Evolutionary conservation across 2,113 vertebrate genomes (phyloP).

Genomic region (Apodemus speciosus): DNA sequence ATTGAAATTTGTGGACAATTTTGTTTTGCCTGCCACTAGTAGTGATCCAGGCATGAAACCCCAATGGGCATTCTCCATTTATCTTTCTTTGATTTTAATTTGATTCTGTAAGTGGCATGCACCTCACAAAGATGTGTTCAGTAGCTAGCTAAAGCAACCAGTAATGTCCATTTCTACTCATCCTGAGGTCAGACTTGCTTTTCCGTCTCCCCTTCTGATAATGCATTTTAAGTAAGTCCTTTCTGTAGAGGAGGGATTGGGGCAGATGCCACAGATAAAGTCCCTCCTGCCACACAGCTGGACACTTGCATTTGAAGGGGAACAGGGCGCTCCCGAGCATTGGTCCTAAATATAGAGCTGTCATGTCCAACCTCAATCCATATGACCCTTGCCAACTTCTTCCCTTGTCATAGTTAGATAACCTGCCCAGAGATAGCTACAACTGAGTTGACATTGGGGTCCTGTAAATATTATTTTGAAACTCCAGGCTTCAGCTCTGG

Average conservation of each 20-base stretch:
- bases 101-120: neutral
- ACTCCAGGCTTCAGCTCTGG: neutral
- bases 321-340: accelerated
- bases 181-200: neutral
- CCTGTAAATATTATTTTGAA: neutral
- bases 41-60: neutral
- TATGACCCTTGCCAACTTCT: neutral
- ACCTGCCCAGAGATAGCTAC: neutral
- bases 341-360: accelerated
- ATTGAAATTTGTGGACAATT: neutral
- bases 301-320: neutral
- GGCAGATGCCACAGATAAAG: neutral
- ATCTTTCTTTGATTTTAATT: conserved; percentile 16
- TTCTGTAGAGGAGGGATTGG: neutral
- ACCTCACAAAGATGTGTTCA: neutral
- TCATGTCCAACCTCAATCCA: accelerated
- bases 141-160: neutral
- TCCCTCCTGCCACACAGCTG: accelerated
- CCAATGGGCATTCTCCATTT: conserved; percentile 39
- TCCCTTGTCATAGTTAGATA: neutral
- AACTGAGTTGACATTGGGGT: neutral
- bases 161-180: neutral
- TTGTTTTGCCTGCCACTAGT: neutral
- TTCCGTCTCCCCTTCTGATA: neutral
- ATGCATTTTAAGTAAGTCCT: neutral